Evolutionary conservation across 2,113 vertebrate species (phyloP), one percentile per base, ranked within the genome.

Genomic region (Urocolius indicus): DNA sequence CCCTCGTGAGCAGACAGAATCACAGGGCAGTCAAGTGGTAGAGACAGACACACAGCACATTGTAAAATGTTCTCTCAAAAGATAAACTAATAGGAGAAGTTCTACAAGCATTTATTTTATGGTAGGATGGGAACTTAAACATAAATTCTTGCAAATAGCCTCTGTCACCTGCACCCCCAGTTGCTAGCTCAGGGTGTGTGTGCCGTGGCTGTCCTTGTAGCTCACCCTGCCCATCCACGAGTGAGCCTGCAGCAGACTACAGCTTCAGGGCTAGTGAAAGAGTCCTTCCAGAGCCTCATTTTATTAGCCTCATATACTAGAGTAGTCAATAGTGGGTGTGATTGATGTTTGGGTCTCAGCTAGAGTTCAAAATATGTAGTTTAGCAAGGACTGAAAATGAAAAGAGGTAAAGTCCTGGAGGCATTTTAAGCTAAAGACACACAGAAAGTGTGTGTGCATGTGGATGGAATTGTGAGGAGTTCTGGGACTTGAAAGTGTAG

Each of bases 121-220:
- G 16, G 41, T 54, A 23, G 68, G 13, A 36, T 36, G 13, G 69
- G 34, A 55, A 11, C 16, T 67, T 36, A 36, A 68, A 41, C 1
- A 30, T 0, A 27, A 23, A 1, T 1, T 36, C 17, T 55, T 61
- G 17, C 9, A 34, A 65, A 16, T 0, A 7, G 24, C 34, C 6
- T 48, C 52, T 54, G 32, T 77, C 21, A 34, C 15, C 30, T 23
- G 32, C 46, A 4, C 16, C 51, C 59, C 45, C 23, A 26, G n/a
- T n/a, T n/a, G n/a, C n/a, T n/a, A 6, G 0, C 46, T 26, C 13
- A 2, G 29, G 51, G 36, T 6, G 2, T 1, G 14, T 5, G 18
- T 4, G 0, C 11, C 8, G n/a, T 5, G 57, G 11, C 55, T 77
- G 55, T 15, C 38, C 76, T 43, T 69, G n/a, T 21, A 38, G 3